Percentiles rank a stretch among this genome's conserved stretches.
These are phyloP conservation scores for Myopa testacea DNA, from an alignment of 2,888 invertebrate species.

Conservation along the genomic window DNA sequence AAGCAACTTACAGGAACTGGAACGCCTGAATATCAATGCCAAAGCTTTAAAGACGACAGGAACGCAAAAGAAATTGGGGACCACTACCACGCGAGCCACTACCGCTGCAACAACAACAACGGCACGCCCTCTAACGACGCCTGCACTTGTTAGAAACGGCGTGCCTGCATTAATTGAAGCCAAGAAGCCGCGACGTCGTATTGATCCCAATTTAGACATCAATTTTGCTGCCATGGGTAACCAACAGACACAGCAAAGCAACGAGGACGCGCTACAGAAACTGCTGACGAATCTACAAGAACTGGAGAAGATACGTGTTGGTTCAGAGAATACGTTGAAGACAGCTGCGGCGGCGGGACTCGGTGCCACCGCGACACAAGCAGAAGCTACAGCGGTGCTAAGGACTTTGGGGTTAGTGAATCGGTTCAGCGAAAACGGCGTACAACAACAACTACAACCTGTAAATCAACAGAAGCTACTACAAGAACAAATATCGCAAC, in stretches of 20 bases:
- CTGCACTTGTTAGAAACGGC: constrained; percentile 58
- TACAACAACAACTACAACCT: not conserved
- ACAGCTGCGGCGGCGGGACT: constrained; percentile 35
- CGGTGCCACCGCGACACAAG: constrained; percentile 24
- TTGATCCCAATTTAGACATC: constrained; percentile 62
- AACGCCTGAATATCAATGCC: constrained; percentile 56
- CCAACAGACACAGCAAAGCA: constrained; percentile 52
- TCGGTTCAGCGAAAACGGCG: constrained; percentile 50
- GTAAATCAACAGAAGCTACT: constrained; percentile 29
- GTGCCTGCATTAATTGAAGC: constrained; percentile 58
- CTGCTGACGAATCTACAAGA: constrained; percentile 69
- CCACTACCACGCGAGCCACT: constrained; percentile 38
- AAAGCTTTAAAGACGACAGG: constrained; percentile 39
- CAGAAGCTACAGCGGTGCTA: not conserved
- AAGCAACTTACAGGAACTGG: constrained; percentile 67
- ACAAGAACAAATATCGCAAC: constrained; percentile 42
- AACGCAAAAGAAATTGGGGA: constrained; percentile 10
- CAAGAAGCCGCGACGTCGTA: constrained; percentile 60
- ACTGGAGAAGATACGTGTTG: constrained; percentile 60
- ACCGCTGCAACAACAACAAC: constrained; percentile 46
- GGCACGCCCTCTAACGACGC: constrained; percentile 45
- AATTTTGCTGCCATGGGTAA: constrained; percentile 58
- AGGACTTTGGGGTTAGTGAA: constrained; percentile 48
- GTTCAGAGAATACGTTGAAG: constrained; percentile 58
- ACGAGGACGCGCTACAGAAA: constrained; percentile 66